Conservation (phyloP, 2,797 vertebrate genomes). For the Danio jaintianensis region DNA sequence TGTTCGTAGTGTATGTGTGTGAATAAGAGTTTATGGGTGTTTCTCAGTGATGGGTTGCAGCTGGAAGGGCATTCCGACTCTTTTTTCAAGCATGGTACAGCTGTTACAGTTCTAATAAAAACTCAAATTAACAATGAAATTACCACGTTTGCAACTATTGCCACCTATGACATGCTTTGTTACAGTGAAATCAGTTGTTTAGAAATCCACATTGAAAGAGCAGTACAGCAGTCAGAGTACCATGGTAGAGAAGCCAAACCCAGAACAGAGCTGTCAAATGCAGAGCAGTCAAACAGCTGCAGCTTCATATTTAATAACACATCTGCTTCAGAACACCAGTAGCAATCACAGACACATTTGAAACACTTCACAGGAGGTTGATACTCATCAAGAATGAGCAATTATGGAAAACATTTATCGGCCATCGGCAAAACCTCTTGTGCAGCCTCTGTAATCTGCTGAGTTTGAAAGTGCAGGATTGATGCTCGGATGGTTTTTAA, state of each 20-base stretch:
- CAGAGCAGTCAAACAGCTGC: conserved; percentile 17
- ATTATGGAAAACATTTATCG: conserved; percentile 23
- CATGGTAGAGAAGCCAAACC: background rate
- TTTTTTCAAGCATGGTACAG: no score
- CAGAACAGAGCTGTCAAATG: conserved; percentile 3
- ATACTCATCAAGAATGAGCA: conserved; percentile 26
- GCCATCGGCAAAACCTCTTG: conserved; percentile 22
- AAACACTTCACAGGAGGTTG: conserved; percentile 30
- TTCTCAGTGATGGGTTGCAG: no score
- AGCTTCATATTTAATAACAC: conserved; percentile 36
- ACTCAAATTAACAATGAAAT: background rate
- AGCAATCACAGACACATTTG: conserved; percentile 5
- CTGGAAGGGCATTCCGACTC: no score
- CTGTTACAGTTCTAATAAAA: background rate
- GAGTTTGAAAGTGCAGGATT: conserved; percentile 32
- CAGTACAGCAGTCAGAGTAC: background rate
- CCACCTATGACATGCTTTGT: background rate
- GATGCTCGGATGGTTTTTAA: conserved; percentile 20
- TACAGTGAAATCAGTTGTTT: background rate
- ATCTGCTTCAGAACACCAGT: conserved; percentile 10
- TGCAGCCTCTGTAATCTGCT: conserved; percentile 18
- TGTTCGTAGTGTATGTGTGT: no score
- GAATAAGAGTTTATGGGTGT: no score
- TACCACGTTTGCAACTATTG: background rate
- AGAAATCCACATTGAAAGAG: background rate